Conservation (phyloP, 2,113 vertebrate species). For the Sialia sialis region DNA sequence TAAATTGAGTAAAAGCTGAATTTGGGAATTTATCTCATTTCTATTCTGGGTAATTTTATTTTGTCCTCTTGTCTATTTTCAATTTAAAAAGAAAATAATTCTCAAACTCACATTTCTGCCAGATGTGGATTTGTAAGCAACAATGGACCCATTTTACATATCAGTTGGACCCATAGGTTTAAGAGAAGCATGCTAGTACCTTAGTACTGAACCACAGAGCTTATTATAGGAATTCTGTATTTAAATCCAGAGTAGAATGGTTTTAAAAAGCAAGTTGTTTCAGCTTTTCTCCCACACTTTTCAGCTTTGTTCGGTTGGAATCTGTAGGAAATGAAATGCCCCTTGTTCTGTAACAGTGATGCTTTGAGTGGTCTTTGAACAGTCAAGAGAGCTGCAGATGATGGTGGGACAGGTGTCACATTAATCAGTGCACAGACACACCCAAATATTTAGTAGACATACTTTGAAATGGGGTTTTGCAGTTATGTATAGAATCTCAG, state of each 20-base stretch:
- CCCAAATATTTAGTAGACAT: neutral
- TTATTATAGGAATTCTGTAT: neutral
- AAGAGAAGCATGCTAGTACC: neutral
- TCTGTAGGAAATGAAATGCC: neutral
- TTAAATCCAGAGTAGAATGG: neutral
- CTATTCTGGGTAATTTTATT: neutral
- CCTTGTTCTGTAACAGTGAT: neutral
- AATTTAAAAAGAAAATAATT: neutral
- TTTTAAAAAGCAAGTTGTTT: neutral
- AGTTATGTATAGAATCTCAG: neutral
- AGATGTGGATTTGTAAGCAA: neutral
- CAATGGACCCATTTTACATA: neutral
- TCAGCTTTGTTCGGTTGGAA: neutral
- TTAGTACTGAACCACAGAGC: neutral
- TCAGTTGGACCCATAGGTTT: neutral
- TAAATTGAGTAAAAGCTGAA: neutral
- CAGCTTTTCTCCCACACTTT: neutral
- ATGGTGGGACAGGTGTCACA: neutral
- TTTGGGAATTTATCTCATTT: neutral
- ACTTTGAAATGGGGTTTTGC: neutral
- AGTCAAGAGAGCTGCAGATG: neutral
- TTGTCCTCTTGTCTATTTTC: neutral
- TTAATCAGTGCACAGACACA: neutral
- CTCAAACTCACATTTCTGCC: neutral
- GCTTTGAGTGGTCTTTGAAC: neutral